Evolutionary conservation across 2,113 vertebrate genomes (phyloP), one percentile per base, ranked within the genome.

Genomic region (Bos indicus): DNA sequence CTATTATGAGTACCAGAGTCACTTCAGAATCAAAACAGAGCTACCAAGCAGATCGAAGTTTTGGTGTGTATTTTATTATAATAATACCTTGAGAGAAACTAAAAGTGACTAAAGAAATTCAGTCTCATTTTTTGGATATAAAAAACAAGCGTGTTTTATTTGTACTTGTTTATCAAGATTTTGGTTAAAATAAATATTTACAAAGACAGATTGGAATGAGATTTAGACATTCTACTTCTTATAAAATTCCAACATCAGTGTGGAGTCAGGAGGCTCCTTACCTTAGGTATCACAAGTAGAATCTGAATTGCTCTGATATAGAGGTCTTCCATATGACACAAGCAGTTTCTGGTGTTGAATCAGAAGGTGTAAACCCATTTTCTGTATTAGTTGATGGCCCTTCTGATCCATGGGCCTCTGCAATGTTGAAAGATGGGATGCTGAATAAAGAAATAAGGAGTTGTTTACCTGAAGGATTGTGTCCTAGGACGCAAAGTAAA

Each of bases 21-120:
- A 88, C 56, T 96, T 96, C 82, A 95, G 85, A 94, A 60, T 96
- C 93, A 60, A 93, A 95, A 88, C 17, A 51, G 33, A 46, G 46
- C 60, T 84, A 19, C 86, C 54, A 26, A 36, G 15, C 21, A 71
- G 84, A 86, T n/a, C 67, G 46, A 51, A 52, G 23, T 26, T 82
- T 78, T 52, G 60, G 85, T 83, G 25, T 14, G 64, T 19, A 36
- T 71, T 90, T 97, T 90, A 48, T 81, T 90, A 82, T 71, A 54
- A 60, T 59, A 86, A 95, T 89, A 91, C 19, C 13, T 88, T 54
- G 17, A 57, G 30, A 81, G 80, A 93, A 60, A 91, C 57, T 60
- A 71, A 62, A 92, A 96, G n/a, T 82, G 28, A 28, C 33, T 91
- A 60, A 60, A 92, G 40, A 93, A 94, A 95, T 48, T 94, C 5